A percentile compares a stretch with the other conserved stretches of the same genome.
phyloP scores from a whole-genome alignment of 2,797 vertebrate species.

The Ptychadena robeensis region DNA sequence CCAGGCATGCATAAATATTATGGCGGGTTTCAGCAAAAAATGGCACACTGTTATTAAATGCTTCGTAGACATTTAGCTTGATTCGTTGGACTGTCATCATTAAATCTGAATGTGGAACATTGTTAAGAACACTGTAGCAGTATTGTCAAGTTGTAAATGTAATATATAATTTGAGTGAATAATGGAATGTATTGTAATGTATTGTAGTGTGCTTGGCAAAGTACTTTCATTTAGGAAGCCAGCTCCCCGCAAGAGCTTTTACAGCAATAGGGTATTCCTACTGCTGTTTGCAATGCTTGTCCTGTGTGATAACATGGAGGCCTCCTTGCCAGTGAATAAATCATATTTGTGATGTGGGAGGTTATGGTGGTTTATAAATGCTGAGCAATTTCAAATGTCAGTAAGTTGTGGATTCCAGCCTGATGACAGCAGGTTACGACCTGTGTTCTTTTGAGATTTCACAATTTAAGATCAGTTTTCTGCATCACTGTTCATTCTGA shows the following conservation, averaged over 20 bases:
- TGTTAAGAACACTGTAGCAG: neutral
- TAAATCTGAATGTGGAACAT: neutral
- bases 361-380: slow-evolving; percentile 23
- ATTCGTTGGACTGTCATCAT: neutral
- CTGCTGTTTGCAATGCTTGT: neutral
- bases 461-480: slow-evolving; percentile 43
- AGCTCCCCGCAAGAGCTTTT: neutral
- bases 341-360: slow-evolving; percentile 39
- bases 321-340: neutral
- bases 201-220: neutral
- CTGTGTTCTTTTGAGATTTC: slow-evolving; percentile 17
- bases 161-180: neutral
- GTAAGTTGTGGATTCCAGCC: slow-evolving; percentile 24
- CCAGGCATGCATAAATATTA: neutral
- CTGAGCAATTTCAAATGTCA: slow-evolving; percentile 39
- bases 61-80: neutral
- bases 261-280: neutral
- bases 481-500: slow-evolving; percentile 25
- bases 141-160: neutral
- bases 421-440: slow-evolving; percentile 37
- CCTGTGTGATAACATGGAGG: neutral
- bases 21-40: neutral
- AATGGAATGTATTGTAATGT: neutral
- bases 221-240: neutral
- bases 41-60: neutral